Percentiles rank a stretch among this genome's conserved stretches.
Conservation (phyloP, 2,888 invertebrate species). For the Calameuta idolon region DNA sequence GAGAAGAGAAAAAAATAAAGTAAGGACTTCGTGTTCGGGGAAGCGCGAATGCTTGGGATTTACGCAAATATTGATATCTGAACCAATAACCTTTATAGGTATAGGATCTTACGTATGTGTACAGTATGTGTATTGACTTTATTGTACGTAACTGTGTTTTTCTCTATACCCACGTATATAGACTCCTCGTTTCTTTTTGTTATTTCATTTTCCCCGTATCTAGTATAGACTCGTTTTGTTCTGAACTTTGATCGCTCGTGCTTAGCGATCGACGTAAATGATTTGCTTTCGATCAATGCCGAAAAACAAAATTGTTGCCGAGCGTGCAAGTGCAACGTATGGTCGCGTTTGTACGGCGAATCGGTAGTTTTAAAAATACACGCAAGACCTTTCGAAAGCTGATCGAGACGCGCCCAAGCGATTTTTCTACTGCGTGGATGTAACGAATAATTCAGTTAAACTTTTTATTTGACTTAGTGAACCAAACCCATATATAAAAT, state of each 20-base stretch:
- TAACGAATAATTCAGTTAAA: background rate
- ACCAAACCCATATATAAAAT: background rate
- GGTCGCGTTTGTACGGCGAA: background rate
- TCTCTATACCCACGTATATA: background rate
- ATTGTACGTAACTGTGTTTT: background rate
- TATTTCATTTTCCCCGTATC: too few species aligned
- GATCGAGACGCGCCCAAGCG: background rate
- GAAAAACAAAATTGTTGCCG: background rate
- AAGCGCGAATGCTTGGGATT: background rate
- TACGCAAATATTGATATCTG: background rate
- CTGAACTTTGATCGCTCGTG: background rate
- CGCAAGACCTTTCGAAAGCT: background rate
- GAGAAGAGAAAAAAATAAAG: background rate
- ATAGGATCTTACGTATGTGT: background rate
- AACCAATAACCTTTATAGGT: background rate
- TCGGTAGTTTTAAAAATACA: background rate
- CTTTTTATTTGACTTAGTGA: background rate
- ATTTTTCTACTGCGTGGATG: background rate
- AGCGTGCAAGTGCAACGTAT: background rate
- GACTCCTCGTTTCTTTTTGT: too few species aligned
- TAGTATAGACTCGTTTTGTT: background rate
- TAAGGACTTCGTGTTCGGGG: background rate
- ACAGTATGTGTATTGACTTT: background rate
- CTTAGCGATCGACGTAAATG: background rate
- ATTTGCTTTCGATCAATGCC: background rate